These are phyloP conservation scores for Glyphotaelius pellucidus DNA, from an alignment of 2,888 invertebrate genomes.

Conservation along the genomic window DNA sequence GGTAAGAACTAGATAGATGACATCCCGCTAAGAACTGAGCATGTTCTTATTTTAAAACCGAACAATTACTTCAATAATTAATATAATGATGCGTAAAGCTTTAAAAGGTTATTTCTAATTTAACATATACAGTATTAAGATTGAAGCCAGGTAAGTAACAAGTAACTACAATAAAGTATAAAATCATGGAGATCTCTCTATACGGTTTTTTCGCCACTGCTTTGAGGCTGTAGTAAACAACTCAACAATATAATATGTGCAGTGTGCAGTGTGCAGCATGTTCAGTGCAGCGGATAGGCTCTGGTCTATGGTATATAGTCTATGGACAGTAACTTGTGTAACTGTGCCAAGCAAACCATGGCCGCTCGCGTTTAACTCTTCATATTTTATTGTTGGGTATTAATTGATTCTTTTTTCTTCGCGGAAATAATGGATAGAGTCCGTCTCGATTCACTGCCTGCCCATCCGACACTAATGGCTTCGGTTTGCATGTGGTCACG, in stretches of 20 bases:
- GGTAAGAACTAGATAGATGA: too few species aligned
- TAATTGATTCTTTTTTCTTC: slow-evolving; percentile 32
- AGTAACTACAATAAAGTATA: background rate
- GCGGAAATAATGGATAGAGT: background rate
- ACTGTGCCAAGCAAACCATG: slow-evolving; percentile 24
- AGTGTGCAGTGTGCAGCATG: background rate
- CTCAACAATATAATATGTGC: background rate
- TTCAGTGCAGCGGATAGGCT: background rate
- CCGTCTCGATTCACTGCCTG: slow-evolving; percentile 30
- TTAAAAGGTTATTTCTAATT: too few species aligned
- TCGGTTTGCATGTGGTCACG: slow-evolving; percentile 17
- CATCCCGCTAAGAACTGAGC: too few species aligned
- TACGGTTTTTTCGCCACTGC: background rate
- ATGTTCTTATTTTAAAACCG: too few species aligned
- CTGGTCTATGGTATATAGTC: background rate
- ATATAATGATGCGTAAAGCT: too few species aligned
- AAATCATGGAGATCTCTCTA: background rate
- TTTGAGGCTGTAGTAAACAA: background rate
- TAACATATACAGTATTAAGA: too few species aligned
- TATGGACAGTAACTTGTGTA: background rate
- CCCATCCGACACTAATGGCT: slow-evolving; percentile 16
- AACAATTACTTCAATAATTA: too few species aligned
- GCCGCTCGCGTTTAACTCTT: background rate
- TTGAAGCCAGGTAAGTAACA: too few species aligned
- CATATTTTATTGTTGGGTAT: background rate